These are phyloP conservation scores for Drosophila sproati DNA, from an alignment of 1,140 invertebrate genomes.

Conservation along the genomic window DNA sequence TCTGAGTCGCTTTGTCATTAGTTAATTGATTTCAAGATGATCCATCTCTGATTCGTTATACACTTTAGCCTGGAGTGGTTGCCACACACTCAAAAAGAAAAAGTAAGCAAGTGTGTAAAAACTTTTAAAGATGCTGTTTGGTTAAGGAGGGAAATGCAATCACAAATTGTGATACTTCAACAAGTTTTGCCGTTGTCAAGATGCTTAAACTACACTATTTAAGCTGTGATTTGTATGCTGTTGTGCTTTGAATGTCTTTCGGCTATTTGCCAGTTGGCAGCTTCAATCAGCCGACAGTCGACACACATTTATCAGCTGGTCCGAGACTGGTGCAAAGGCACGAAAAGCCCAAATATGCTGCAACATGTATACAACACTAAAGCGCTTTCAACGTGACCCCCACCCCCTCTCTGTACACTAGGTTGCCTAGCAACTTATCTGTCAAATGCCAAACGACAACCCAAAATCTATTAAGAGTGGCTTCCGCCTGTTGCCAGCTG, in stretches of 20 bases:
- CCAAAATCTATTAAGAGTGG: constrained; percentile 61
- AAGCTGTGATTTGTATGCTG: constrained; percentile 36
- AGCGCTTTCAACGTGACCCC: constrained; percentile 31
- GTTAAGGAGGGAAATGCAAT: constrained; percentile 1
- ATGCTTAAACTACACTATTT: constrained; percentile 23
- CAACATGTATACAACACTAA: constrained; percentile 46
- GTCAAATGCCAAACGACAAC: constrained; percentile 63
- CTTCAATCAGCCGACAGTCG: constrained; percentile 52
- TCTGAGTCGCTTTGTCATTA: too few relatives aligned
- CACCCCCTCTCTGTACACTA: not conserved
- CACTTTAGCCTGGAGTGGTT: too few relatives aligned
- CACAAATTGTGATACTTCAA: constrained; percentile 41
- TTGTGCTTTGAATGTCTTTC: constrained; percentile 9
- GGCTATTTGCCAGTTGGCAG: constrained; percentile 39
- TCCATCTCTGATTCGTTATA: too few relatives aligned
- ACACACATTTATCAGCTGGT: constrained; percentile 50
- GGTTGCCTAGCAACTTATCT: constrained; percentile 49
- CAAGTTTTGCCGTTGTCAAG: constrained; percentile 6
- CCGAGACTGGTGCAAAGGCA: not conserved
- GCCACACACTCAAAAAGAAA: not conserved
- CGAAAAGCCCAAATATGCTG: constrained; percentile 26
- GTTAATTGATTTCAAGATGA: too few relatives aligned
- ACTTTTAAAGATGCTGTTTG: not conserved
- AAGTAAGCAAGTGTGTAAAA: not conserved
- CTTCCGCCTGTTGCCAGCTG: constrained; percentile 54